Conservation (phyloP, 2,113 vertebrate genomes). For the Eira barbara region DNA sequence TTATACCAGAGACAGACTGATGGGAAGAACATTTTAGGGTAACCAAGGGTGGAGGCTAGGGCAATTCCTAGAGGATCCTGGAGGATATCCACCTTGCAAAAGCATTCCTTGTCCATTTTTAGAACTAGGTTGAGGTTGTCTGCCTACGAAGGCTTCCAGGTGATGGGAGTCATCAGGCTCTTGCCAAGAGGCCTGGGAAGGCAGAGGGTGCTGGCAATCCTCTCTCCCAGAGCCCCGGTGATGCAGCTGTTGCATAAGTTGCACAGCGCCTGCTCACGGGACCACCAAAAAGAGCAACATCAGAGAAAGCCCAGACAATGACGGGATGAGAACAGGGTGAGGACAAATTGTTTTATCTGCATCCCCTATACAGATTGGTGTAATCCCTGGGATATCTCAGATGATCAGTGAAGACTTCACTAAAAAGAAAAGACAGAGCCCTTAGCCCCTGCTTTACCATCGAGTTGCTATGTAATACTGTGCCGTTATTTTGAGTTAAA, state of each 20-base stretch:
- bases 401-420: not conserved
- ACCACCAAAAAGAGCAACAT: rapidly evolving
- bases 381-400: not conserved
- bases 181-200: not conserved
- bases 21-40: not conserved
- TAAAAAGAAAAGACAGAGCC: not conserved
- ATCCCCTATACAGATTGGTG: no score
- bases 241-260: rapidly evolving
- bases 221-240: no score
- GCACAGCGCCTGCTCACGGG: rapidly evolving
- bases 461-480: not conserved
- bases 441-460: rapidly evolving
- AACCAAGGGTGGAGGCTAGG: not conserved
- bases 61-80: no score
- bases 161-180: no score
- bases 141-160: not conserved
- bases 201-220: rapidly evolving
- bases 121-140: rapidly evolving
- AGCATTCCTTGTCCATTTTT: not conserved
- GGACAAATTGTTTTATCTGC: rapidly evolving
- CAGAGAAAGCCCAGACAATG: not conserved
- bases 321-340: not conserved
- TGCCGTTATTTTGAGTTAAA: not conserved
- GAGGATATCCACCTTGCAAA: not conserved
- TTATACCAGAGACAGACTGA: not conserved